These are phyloP conservation scores for Papilio helenus DNA, from an alignment of 1,140 invertebrate species.

Conservation along the genomic window DNA sequence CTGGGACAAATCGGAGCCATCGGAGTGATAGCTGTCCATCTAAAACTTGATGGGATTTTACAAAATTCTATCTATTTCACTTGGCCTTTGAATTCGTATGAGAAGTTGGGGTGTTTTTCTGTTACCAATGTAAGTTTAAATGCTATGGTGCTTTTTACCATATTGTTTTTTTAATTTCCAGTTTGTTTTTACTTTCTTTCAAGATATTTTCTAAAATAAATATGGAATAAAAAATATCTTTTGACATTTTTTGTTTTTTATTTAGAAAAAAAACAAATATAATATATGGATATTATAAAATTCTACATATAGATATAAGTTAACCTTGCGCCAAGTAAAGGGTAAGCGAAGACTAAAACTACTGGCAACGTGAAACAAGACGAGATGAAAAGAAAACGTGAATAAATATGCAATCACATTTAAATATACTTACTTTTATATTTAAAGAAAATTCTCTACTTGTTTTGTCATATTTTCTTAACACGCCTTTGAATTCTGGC, in stretches of 20 bases:
- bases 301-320: not conserved
- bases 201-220: too few species aligned
- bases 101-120: too few species aligned
- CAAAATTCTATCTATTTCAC: not conserved
- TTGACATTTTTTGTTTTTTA: not conserved
- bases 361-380: not conserved
- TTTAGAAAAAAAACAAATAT: not conserved
- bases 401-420: not conserved
- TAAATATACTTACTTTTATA: conserved; percentile 1
- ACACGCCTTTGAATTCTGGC: too few species aligned
- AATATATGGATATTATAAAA: not conserved
- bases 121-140: too few species aligned
- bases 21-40: not conserved
- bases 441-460: not conserved
- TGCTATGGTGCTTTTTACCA: too few species aligned
- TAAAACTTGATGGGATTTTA: not conserved
- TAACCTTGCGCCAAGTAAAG: not conserved
- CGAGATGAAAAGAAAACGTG: not conserved
- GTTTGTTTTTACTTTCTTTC: too few species aligned
- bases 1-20: not conserved
- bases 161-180: too few species aligned
- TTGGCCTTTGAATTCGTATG: not conserved
- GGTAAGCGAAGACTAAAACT: not conserved
- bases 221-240: too few species aligned
- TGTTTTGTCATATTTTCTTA: too few species aligned